Conservation (phyloP, 2,113 vertebrate genomes). For the Rhinolophus sinicus region DNA sequence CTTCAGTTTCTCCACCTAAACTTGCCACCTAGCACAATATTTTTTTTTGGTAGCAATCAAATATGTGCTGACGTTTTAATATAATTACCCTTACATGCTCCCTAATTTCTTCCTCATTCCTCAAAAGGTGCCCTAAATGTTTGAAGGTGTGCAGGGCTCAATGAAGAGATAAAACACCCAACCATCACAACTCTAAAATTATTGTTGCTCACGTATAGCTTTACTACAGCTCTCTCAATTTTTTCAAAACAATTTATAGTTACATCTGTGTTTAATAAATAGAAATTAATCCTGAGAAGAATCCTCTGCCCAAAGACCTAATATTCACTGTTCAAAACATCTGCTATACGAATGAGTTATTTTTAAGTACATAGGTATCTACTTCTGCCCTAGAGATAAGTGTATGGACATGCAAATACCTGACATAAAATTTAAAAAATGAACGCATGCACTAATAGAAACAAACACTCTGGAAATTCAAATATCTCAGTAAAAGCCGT, state of each 20-base stretch:
- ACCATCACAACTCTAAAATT: neutral
- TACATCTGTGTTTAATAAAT: neutral
- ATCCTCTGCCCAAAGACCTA: neutral
- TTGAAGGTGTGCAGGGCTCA: neutral
- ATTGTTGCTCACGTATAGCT: neutral
- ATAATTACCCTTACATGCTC: slow-evolving; percentile 14
- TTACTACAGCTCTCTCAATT: neutral
- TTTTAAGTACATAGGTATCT: neutral
- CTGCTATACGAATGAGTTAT: neutral
- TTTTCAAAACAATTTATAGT: slow-evolving; percentile 11
- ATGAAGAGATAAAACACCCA: neutral
- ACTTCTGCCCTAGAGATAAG: neutral
- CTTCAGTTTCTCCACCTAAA: neutral
- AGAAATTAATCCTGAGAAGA: neutral
- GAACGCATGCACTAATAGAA: neutral
- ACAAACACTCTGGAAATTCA: slow-evolving; percentile 37
- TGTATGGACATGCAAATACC: neutral
- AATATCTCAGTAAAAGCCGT: slow-evolving; percentile 29
- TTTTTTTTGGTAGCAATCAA: neutral
- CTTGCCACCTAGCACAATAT: neutral
- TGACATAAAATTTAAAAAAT: neutral
- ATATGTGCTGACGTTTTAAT: neutral
- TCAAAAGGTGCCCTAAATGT: neutral
- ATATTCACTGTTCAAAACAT: neutral
- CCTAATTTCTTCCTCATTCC: slow-evolving; percentile 50